A percentile compares a stretch with the other conserved stretches of the same genome.
These are phyloP conservation scores for Sinocyclocheilus anshuiensis DNA, from an alignment of 2,113 vertebrate species.

Conservation along the genomic window DNA sequence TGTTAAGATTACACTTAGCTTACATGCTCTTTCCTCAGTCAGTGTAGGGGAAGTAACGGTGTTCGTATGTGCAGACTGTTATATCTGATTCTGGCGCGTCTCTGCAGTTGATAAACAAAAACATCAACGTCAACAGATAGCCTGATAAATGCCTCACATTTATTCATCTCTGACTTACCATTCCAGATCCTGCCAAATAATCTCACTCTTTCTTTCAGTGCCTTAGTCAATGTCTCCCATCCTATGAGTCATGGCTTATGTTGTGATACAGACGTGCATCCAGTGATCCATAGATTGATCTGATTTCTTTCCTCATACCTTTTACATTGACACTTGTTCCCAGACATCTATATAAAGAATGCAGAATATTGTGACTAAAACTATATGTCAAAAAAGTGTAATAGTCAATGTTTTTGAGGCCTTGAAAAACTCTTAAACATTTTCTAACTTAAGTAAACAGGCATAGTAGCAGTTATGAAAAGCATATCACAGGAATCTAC, in stretches of 20 bases:
- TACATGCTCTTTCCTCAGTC: not conserved
- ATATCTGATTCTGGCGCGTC: constrained; percentile 52
- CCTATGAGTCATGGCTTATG: constrained; percentile 10
- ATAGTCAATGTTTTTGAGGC: not conserved
- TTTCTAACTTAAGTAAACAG: not conserved
- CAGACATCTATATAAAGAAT: not conserved
- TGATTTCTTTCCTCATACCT: constrained; percentile 21
- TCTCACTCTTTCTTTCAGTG: constrained; percentile 41
- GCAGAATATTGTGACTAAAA: not conserved
- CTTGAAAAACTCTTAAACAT: not conserved
- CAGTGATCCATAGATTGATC: constrained; percentile 14
- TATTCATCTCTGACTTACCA: constrained; percentile 15
- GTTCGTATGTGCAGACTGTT: constrained; percentile 16
- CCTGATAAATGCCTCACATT: constrained; percentile 55
- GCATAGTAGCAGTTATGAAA: not conserved
- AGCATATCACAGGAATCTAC: not conserved
- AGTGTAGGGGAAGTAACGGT: constrained; percentile 4
- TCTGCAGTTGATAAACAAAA: constrained; percentile 53
- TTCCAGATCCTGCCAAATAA: constrained; percentile 44
- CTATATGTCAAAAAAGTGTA: not conserved
- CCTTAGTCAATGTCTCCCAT: constrained; percentile 14
- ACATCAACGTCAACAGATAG: constrained; percentile 32
- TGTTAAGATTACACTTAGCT: not conserved
- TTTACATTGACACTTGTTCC: constrained; percentile 25
- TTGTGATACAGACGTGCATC: not conserved